These are phyloP conservation scores for Hyposmocoma kahamanoa DNA, from an alignment of 1,140 invertebrate species.

Conservation along the genomic window DNA sequence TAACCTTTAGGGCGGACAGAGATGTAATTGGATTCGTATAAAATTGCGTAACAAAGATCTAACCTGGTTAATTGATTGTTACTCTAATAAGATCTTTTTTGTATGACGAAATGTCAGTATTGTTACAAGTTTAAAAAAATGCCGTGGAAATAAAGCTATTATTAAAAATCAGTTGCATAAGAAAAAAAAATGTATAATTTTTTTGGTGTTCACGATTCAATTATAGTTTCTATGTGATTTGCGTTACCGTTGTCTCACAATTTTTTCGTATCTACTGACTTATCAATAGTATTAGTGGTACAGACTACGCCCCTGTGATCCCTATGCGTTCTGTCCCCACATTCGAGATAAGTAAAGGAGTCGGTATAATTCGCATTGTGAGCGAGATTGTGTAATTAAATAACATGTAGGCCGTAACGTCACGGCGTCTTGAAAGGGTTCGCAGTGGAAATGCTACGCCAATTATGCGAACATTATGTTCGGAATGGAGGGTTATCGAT, in stretches of 20 bases:
- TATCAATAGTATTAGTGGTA: too few relatives aligned
- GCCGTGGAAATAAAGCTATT: not conserved
- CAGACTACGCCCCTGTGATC: too few relatives aligned
- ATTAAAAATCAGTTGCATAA: not conserved
- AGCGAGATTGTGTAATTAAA: slow-evolving; percentile 69
- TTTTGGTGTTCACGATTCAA: too few relatives aligned
- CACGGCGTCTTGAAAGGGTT: slow-evolving; percentile 68
- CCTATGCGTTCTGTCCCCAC: slow-evolving; percentile 15
- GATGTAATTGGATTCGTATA: slow-evolving; percentile 10
- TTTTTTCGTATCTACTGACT: too few relatives aligned
- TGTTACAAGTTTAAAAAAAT: too few relatives aligned
- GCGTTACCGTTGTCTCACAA: too few relatives aligned
- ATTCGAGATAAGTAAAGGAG: slow-evolving; percentile 38
- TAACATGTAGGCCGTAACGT: slow-evolving; percentile 69
- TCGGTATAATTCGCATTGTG: slow-evolving; percentile 59
- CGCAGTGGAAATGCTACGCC: slow-evolving; percentile 67
- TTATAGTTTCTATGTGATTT: too few relatives aligned
- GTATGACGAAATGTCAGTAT: too few relatives aligned
- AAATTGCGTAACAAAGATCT: too few relatives aligned
- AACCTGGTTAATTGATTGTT: too few relatives aligned
- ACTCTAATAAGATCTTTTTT: too few relatives aligned
- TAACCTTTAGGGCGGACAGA: slow-evolving; percentile 18
- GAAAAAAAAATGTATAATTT: too few relatives aligned
- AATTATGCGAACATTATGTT: slow-evolving; percentile 70
- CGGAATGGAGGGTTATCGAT: slow-evolving; percentile 65